Evolutionary conservation across 1,140 invertebrate species (phyloP), one percentile per base, ranked within the genome.

Genomic region (Drosophila oshimai): DNA sequence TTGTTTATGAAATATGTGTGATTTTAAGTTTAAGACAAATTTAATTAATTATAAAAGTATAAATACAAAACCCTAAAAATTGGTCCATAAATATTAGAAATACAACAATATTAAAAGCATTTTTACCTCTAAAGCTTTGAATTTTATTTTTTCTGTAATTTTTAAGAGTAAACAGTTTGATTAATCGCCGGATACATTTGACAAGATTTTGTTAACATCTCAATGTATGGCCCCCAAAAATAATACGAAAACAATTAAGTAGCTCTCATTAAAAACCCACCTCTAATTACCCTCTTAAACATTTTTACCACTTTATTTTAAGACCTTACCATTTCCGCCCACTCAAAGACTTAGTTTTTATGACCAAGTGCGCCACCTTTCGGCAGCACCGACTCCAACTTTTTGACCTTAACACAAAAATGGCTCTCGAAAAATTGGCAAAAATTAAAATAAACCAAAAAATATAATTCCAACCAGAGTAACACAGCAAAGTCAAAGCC

Each of bases 321-420:
- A 69, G 28, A 34, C 29, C 33, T 10, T 39, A 37, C 26, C 39
- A 71, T 80, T 76, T 80, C 77, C 77, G 77, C 45, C 39, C 46
- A 9, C 31, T 9, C 15, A 20, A 45, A 47, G 4, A 42, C n/a
- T n/a, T n/a, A n/a, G 24, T 55, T 33, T 41, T 62, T 44, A 60
- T 44, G 13, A 6, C 10, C 15, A 13, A 26, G n/a, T 4, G 26
- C 51, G 53, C 37, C 60, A 54, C 17, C 33, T 33, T 28, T 31
- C 57, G 33, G 34, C 28, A 17, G 12, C 18, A 15, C 31, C 17
- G 24, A 42, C 33, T 28, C 42, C 28, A 46, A 49, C 34, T n/a
- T 46, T 17, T 22, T 70, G 42, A 46, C 67, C 51, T 70, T 57
- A 47, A 42, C 64, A 57, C 51, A 45, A 57, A 45, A 57, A 37